Evolutionary conservation across 2,113 vertebrate species (phyloP).

Genomic region (Ranitomeya variabilis): DNA sequence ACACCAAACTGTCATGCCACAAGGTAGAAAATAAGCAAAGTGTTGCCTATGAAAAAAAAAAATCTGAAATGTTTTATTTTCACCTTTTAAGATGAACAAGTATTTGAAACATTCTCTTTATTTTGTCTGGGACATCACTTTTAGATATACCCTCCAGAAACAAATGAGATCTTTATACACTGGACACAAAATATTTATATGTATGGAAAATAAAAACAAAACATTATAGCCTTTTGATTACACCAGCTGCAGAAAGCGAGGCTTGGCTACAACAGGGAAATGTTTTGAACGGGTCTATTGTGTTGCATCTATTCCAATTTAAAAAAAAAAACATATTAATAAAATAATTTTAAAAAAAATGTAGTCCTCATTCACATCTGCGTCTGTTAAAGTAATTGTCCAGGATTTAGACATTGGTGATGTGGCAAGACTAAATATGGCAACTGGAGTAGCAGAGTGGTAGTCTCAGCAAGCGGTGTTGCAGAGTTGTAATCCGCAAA

Average conservation of each 20-base stretch:
- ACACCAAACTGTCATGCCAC: slow-evolving; percentile 29
- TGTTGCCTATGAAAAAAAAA: neutral
- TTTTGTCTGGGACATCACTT: neutral
- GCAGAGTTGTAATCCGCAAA: too few species aligned
- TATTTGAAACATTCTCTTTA: slow-evolving; percentile 15
- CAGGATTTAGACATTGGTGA: too few species aligned
- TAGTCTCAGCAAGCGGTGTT: too few species aligned
- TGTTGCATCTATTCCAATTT: neutral
- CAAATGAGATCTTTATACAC: neutral
- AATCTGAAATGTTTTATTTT: slow-evolving; percentile 1
- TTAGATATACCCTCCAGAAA: neutral
- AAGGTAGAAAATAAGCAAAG: slow-evolving; percentile 31
- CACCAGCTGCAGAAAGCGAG: neutral
- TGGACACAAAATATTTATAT: neutral
- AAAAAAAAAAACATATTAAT: too few species aligned
- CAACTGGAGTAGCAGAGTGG: too few species aligned
- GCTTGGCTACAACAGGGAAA: neutral
- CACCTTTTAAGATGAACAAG: slow-evolving; percentile 29
- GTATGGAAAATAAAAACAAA: neutral
- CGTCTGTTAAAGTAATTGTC: too few species aligned
- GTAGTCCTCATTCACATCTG: too few species aligned
- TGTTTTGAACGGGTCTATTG: neutral
- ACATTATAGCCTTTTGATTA: neutral
- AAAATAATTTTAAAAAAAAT: too few species aligned
- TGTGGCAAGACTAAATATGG: too few species aligned